phyloP scores from a whole-genome alignment of 2,888 invertebrate species.

The Pterostichus madidus region DNA sequence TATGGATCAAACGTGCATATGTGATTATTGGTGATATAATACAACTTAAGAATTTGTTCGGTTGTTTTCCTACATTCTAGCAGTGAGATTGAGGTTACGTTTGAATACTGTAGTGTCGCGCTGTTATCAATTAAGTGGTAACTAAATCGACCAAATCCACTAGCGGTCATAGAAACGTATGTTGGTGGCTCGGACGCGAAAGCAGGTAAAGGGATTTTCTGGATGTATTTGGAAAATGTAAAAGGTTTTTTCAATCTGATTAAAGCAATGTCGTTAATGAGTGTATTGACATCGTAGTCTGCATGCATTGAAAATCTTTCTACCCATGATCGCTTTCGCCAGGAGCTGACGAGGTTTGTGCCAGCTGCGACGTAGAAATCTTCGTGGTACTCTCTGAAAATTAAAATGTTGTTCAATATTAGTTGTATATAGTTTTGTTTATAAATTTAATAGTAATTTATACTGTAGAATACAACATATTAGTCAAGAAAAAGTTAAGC shows the following conservation, averaged over 20 bases:
- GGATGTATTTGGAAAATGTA: not conserved
- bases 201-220: not conserved
- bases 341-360: too few relatives aligned
- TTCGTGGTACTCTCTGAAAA: not conserved
- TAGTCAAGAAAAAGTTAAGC: too few relatives aligned
- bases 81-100: not conserved
- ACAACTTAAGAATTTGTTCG: not conserved
- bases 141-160: not conserved
- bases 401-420: too few relatives aligned
- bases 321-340: not conserved
- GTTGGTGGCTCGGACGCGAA: not conserved
- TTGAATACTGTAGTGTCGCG: not conserved
- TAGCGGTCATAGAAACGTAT: not conserved
- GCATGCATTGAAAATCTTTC: not conserved
- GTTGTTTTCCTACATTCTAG: not conserved
- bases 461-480: too few relatives aligned
- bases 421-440: too few relatives aligned
- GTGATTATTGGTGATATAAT: not conserved
- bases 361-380: not conserved
- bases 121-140: too few relatives aligned
- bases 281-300: not conserved
- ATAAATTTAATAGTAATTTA: too few relatives aligned
- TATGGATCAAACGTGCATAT: not conserved
- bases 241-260: not conserved
- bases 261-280: not conserved